Conservation (phyloP, 2,797 vertebrate genomes). For the Astyanax mexicanus region DNA sequence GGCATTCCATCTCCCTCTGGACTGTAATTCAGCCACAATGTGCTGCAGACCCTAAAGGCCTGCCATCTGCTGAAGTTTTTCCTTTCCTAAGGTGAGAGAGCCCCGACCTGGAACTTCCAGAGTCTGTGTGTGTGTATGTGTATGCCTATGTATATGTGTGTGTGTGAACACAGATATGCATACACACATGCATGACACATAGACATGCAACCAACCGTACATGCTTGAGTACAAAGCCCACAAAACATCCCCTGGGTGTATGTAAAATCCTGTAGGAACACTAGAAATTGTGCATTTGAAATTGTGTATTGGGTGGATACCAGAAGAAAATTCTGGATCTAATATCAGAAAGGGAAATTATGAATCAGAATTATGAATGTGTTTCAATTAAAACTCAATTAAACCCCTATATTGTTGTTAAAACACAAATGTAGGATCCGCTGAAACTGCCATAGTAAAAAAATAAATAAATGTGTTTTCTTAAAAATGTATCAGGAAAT, state of each 20-base stretch:
- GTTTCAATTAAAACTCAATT: too few species aligned
- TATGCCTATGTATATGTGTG: neutral
- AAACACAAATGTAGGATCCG: too few species aligned
- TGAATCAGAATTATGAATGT: too few species aligned
- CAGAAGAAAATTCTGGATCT: too few species aligned
- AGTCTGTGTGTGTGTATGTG: constrained; percentile 47
- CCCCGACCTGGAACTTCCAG: constrained; percentile 75
- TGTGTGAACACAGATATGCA: constrained; percentile 17
- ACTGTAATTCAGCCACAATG: constrained; percentile 82
- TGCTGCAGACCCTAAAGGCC: constrained; percentile 82
- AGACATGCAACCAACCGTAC: constrained; percentile 1
- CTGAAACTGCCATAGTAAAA: too few species aligned
- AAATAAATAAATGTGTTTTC: too few species aligned
- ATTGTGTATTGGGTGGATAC: too few species aligned
- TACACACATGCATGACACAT: neutral
- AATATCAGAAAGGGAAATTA: too few species aligned
- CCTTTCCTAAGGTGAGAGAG: constrained; percentile 80
- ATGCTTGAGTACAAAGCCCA: neutral
- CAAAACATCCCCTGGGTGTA: neutral
- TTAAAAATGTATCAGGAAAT: too few species aligned
- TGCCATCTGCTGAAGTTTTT: constrained; percentile 80
- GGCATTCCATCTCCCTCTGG: constrained; percentile 81
- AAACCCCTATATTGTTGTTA: too few species aligned
- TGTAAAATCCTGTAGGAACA: too few species aligned
- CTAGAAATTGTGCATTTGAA: too few species aligned